A percentile compares a stretch with the other conserved stretches of the same genome.
phyloP scores from a whole-genome alignment of 2,113 vertebrate genomes.

The Albula glossodonta region DNA sequence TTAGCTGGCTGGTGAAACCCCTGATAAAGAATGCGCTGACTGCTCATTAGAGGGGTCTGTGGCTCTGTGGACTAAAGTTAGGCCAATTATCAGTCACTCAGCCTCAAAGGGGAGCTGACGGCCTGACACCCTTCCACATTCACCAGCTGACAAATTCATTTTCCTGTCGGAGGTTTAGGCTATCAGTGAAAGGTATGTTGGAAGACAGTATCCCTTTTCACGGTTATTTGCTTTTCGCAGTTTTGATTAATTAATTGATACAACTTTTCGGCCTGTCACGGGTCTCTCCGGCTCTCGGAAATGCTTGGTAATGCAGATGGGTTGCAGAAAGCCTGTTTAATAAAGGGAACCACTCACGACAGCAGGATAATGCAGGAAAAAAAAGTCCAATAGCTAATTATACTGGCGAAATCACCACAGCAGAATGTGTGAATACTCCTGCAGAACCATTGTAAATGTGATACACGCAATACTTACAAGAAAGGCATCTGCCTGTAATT shows the following conservation, averaged over 20 bases:
- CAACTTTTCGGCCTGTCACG: not conserved
- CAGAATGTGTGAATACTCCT: too few species aligned
- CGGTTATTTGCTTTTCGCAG: not conserved
- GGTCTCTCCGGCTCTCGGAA: not conserved
- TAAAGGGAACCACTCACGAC: too few species aligned
- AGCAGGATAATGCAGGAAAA: too few species aligned
- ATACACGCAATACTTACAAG: too few species aligned
- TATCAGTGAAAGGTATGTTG: not conserved
- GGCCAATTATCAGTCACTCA: conserved; percentile 25
- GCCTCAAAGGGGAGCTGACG: conserved; percentile 39
- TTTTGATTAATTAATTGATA: conserved; percentile 15
- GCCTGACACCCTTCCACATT: conserved; percentile 13
- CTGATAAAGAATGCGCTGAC: conserved; percentile 18
- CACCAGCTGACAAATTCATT: conserved; percentile 19
- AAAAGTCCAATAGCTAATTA: too few species aligned
- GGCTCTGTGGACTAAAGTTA: conserved; percentile 8
- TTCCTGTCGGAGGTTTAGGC: not conserved
- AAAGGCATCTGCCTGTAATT: too few species aligned
- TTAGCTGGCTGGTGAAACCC: conserved; percentile 15
- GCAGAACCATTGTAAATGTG: too few species aligned
- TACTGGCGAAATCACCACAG: too few species aligned
- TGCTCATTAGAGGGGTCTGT: conserved; percentile 18
- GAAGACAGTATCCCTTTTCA: conserved; percentile 8
- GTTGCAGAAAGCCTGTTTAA: too few species aligned
- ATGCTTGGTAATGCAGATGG: not conserved